Evolutionary conservation across 2,797 vertebrate genomes (phyloP).

Genomic region (Scolopax rusticola): DNA sequence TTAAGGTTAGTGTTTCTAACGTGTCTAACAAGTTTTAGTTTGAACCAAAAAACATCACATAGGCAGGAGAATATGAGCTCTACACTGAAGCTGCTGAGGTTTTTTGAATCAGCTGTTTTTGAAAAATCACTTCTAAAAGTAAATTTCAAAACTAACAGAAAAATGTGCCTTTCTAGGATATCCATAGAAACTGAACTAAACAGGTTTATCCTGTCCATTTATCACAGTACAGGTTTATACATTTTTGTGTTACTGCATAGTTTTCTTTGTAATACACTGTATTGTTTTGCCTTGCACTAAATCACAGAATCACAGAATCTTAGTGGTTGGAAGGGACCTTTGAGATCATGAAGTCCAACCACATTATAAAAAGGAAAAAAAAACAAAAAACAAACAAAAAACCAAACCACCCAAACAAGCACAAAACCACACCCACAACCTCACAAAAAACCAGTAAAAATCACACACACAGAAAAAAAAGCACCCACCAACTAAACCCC

Average conservation of each 20-base stretch:
- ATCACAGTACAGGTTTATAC: not conserved
- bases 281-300: not conserved
- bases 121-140: not conserved
- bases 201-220: not conserved
- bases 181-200: not conserved
- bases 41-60: not conserved
- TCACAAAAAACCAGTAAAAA: too few species aligned
- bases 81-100: not conserved
- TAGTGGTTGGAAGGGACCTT: too few species aligned
- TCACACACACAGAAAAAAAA: too few species aligned
- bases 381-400: too few species aligned
- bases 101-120: not conserved
- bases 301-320: too few species aligned
- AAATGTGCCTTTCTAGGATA: not conserved
- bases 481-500: too few species aligned
- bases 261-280: not conserved
- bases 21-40: not conserved
- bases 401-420: too few species aligned
- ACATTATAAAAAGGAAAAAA: too few species aligned
- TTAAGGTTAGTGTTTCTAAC: not conserved
- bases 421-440: too few species aligned
- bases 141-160: not conserved
- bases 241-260: not conserved
- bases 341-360: too few species aligned
- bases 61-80: not conserved